These are phyloP conservation scores for Penaeus monodon DNA, from an alignment of 2,888 invertebrate genomes.

Conservation along the genomic window DNA sequence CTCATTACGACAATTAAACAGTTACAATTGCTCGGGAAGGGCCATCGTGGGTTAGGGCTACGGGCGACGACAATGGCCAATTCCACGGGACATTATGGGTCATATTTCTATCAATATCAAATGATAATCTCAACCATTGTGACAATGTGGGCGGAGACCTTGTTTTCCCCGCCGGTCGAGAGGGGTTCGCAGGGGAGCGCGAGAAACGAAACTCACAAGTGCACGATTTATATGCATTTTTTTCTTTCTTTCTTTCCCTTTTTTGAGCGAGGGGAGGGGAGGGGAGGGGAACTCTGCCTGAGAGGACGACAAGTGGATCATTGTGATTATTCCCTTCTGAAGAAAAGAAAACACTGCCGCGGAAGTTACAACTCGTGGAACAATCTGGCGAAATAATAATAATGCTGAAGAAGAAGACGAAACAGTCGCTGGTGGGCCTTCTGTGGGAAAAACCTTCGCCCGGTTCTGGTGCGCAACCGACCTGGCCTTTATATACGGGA, in stretches of 20 bases:
- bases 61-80: background rate
- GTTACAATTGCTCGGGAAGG: conserved; percentile 19
- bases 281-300: conserved; percentile 3
- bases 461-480: no score
- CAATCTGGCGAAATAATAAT: background rate
- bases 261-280: background rate
- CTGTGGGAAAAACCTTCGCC: no score
- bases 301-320: background rate
- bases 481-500: no score
- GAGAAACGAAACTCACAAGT: conserved; percentile 11
- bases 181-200: background rate
- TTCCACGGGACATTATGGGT: background rate
- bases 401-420: no score
- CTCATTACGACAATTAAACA: conserved; percentile 21
- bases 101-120: background rate
- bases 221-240: background rate
- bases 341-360: conserved; percentile 2
- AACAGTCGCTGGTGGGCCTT: no score
- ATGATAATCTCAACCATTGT: background rate
- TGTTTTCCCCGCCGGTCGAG: background rate
- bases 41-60: background rate
- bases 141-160: background rate
- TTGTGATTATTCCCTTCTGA: background rate
- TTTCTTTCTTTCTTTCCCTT: background rate
- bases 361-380: background rate